These are phyloP conservation scores for Eulemur rufifrons DNA, from an alignment of 2,113 vertebrate species.

Conservation along the genomic window DNA sequence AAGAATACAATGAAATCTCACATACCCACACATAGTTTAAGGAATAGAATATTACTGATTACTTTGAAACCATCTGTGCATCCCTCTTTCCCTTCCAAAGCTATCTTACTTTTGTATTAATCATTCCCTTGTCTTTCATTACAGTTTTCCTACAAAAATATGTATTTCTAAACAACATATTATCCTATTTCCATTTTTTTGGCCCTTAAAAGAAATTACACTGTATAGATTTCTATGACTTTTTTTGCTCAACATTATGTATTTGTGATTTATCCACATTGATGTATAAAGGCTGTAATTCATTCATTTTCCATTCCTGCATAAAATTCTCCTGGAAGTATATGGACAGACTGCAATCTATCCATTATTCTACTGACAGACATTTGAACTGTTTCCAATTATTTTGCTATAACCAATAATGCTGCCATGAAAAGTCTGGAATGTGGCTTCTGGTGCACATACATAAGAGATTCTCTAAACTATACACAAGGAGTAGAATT, in stretches of 20 bases:
- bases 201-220: conserved; percentile 10
- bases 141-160: not conserved
- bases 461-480: not conserved
- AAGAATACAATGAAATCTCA: not conserved
- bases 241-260: not conserved
- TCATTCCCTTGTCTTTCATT: conserved; percentile 7
- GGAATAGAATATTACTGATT: not conserved
- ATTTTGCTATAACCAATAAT: not conserved
- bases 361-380: not conserved
- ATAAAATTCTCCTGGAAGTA: not conserved
- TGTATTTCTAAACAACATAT: conserved; percentile 5
- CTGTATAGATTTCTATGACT: not conserved
- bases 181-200: not conserved
- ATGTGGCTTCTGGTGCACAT: not conserved
- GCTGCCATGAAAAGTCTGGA: not conserved
- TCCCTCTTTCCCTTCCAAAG: not conserved
- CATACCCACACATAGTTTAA: not conserved
- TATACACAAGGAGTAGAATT: not conserved
- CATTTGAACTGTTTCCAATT: not conserved
- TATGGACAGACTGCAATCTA: not conserved
- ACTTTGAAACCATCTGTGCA: not conserved
- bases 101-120: not conserved
- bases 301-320: conserved; percentile 21
- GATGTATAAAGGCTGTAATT: not conserved
- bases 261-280: not conserved